phyloP scores from a whole-genome alignment of 2,797 vertebrate species.

The Okamejei kenojei region DNA sequence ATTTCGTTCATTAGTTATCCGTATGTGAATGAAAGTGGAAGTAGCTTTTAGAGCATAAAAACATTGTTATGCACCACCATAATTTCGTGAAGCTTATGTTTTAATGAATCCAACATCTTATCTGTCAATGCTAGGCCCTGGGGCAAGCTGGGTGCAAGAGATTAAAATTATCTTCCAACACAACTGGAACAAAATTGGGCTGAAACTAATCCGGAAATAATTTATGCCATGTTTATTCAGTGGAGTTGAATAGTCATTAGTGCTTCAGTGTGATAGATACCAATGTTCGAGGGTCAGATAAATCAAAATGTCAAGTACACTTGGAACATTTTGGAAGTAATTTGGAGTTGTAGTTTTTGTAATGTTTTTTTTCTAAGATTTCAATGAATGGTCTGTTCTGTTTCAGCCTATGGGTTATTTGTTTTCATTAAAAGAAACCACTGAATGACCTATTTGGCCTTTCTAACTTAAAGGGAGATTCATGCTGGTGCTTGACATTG shows the following conservation, averaged over 20 bases:
- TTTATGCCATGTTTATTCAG: neutral
- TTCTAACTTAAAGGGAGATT: neutral
- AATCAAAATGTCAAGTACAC: neutral
- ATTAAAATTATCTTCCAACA: neutral
- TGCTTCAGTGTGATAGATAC: neutral
- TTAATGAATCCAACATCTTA: neutral
- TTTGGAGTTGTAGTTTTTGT: neutral
- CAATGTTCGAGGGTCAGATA: neutral
- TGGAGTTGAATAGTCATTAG: neutral
- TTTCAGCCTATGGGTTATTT: neutral
- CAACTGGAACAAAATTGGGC: neutral
- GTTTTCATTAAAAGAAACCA: neutral
- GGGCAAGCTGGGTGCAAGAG: neutral
- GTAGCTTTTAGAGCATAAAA: neutral
- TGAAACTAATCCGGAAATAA: conserved; percentile 1
- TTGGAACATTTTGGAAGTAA: neutral
- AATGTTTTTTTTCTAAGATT: neutral
- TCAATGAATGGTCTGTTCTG: neutral
- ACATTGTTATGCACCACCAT: neutral
- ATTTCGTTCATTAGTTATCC: neutral
- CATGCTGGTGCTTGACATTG: neutral
- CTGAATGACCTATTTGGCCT: neutral
- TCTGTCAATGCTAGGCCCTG: neutral
- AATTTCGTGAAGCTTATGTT: neutral
- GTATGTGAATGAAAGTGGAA: neutral